These are phyloP conservation scores for Erynnis tages DNA, from an alignment of 2,888 invertebrate genomes.

Conservation along the genomic window DNA sequence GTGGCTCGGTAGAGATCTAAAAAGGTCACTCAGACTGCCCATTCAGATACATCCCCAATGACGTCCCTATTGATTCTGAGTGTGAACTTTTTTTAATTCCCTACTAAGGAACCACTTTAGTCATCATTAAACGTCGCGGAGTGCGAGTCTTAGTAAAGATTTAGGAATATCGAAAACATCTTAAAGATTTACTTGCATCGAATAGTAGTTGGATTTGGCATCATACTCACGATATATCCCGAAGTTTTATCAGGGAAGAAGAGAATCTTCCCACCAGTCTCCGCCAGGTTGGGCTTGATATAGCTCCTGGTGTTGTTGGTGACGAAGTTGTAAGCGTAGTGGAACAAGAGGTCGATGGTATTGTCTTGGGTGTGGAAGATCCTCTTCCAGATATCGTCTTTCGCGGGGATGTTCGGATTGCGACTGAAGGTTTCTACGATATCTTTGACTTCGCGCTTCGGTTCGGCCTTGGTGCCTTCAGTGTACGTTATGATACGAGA, in stretches of 20 bases:
- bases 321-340: conserved; percentile 83
- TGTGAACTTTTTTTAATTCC: too few relatives aligned
- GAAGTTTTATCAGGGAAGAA: conserved; percentile 84
- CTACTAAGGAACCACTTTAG: too few relatives aligned
- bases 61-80: too few relatives aligned
- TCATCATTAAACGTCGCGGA: too few relatives aligned
- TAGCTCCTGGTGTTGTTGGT: conserved; percentile 84
- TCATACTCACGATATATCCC: conserved; percentile 83
- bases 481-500: conserved; percentile 57
- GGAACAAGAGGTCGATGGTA: conserved; percentile 83
- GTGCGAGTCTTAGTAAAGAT: too few relatives aligned
- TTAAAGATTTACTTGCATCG: too few relatives aligned
- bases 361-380: conserved; percentile 83
- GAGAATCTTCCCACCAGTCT: conserved; percentile 85
- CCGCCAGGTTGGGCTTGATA: conserved; percentile 85
- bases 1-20: too few relatives aligned
- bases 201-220: too few relatives aligned
- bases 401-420: conserved; percentile 77
- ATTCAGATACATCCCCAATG: too few relatives aligned
- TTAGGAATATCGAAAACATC: too few relatives aligned
- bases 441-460: conserved; percentile 59
- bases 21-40: too few relatives aligned
- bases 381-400: conserved; percentile 84
- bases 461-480: conserved; percentile 55
- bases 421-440: conserved; percentile 84